phyloP scores from a whole-genome alignment of 2,113 vertebrate species.

The Castor canadensis region DNA sequence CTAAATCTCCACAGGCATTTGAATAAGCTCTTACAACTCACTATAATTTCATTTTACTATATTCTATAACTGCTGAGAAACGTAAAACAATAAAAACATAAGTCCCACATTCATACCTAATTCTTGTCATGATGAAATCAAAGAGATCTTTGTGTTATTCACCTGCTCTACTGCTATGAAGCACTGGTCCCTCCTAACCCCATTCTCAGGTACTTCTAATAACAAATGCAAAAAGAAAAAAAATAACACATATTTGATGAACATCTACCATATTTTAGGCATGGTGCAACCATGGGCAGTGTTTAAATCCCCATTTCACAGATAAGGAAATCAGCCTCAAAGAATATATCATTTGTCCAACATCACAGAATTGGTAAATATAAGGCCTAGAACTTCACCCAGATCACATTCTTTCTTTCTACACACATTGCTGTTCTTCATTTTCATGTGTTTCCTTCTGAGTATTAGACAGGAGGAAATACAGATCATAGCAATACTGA shows the following conservation, averaged over 20 bases:
- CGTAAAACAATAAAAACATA: not conserved
- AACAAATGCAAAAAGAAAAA: too few relatives aligned
- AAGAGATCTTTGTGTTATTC: not conserved
- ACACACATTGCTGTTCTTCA: not conserved
- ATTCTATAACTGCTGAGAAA: not conserved
- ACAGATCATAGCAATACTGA: too few relatives aligned
- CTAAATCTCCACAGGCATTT: not conserved
- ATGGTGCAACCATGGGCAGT: not conserved
- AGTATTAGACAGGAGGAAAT: too few relatives aligned
- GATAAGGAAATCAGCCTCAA: not conserved
- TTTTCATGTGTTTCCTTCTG: not conserved
- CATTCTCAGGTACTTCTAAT: not conserved
- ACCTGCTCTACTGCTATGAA: not conserved
- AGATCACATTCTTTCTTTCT: not conserved
- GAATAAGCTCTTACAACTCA: not conserved
- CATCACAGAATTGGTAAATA: not conserved
- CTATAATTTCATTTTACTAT: not conserved
- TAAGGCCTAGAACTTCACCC: not conserved
- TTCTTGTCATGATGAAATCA: not conserved
- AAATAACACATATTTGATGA: too few relatives aligned
- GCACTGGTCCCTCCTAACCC: accelerated
- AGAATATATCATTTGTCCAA: not conserved
- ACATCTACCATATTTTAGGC: too few relatives aligned
- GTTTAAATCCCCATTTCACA: not conserved
- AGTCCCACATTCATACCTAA: not conserved